Evolutionary conservation across 2,113 vertebrate species (phyloP).

Genomic region (Cardinalis cardinalis): DNA sequence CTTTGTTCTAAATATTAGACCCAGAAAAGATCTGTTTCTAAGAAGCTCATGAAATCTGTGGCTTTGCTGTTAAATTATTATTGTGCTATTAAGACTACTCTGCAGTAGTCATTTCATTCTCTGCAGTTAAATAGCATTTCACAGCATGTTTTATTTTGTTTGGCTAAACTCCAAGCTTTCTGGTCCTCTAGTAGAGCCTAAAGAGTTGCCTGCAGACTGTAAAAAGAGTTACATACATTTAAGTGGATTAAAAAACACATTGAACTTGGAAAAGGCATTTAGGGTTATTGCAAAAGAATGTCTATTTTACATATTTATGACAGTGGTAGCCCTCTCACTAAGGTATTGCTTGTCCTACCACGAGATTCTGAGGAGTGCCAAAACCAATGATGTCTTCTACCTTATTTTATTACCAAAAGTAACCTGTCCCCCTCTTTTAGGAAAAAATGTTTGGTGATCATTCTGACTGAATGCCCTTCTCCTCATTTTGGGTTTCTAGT

Average conservation of each 20-base stretch:
- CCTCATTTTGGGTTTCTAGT: not conserved
- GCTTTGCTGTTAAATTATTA: not conserved
- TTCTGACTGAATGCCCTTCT: not conserved
- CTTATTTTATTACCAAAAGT: not conserved
- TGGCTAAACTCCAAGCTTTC: not conserved
- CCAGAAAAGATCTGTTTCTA: not conserved
- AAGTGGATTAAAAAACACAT: not conserved
- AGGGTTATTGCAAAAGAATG: not conserved
- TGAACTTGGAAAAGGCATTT: not conserved
- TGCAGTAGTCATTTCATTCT: not conserved
- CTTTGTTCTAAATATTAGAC: not conserved
- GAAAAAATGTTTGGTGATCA: not conserved
- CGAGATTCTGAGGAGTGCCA: not conserved
- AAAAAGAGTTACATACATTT: not conserved
- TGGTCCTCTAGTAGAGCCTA: not conserved
- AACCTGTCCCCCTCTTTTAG: not conserved
- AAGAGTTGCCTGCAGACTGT: not conserved
- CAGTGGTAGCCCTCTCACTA: not conserved
- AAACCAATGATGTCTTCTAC: not conserved
- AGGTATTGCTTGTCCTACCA: not conserved
- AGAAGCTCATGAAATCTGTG: not conserved
- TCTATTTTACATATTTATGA: not conserved
- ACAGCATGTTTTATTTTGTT: constrained; percentile 1
- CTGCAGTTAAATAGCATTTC: not conserved
- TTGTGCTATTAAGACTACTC: not conserved